phyloP scores from a whole-genome alignment of 2,888 invertebrate species.

The Spilosoma lubricipeda region DNA sequence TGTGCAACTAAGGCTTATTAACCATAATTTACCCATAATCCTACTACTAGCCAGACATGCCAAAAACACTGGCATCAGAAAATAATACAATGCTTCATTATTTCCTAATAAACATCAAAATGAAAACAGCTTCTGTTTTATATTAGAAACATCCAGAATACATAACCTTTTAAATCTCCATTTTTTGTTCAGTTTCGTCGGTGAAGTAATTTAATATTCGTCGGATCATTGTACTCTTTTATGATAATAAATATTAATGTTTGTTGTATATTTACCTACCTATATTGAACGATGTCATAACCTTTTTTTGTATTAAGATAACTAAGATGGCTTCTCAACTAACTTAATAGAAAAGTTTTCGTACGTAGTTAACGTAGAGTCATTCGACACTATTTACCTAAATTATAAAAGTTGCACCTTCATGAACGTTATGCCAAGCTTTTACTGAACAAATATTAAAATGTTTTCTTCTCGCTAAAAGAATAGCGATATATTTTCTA shows the following conservation, averaged over 20 bases:
- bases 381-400: constrained; percentile 29
- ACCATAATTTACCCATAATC: no score
- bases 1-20: no score
- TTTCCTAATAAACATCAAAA: no score
- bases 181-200: neutral
- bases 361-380: constrained; percentile 28
- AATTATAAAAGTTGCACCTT: constrained; percentile 33
- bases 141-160: no score
- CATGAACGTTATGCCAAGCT: constrained; percentile 18
- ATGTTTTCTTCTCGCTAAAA: constrained; percentile 12
- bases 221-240: neutral
- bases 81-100: no score
- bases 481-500: constrained; percentile 6
- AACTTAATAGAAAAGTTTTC: constrained; percentile 36
- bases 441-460: constrained; percentile 10
- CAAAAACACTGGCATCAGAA: no score
- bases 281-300: neutral
- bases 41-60: no score
- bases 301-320: constrained; percentile 6
- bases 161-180: neutral
- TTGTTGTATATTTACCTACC: neutral
- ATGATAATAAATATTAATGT: neutral
- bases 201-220: neutral
- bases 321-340: constrained; percentile 12
- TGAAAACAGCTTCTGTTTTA: no score